Evolutionary conservation across 2,113 vertebrate genomes (phyloP), one percentile per base, ranked within the genome.

Genomic region (Glaucidium brasilianum): DNA sequence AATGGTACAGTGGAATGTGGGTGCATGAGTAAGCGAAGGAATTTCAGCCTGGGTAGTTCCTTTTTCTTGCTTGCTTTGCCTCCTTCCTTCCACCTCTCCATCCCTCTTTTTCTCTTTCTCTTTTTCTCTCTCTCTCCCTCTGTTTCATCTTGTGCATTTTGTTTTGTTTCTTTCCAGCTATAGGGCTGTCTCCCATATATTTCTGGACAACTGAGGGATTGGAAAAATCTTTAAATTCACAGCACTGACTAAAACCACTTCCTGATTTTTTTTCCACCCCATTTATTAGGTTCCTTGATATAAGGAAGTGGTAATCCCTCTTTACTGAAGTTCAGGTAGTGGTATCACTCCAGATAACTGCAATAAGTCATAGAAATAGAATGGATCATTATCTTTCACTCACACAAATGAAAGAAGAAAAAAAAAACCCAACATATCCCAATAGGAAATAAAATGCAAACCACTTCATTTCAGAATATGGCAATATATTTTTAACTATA

Each of bases 221-320:
- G 26, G 30, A 74, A 83, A 86, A 91, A 52, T 85, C 88, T 77
- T 86, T 76, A 93, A 85, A 55, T 59, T 59, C 68, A 55, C 73
- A 92, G 53, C 49, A 91, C 58, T 64, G 91, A 81, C 87, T 35
- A 86, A 68, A 88, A 72, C 12, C 21, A 55, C 63, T 97, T 97
- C 80, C 86, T 94, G 72, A 66, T 32, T 39, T 64, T 71, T 71
- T 63, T 35, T 9, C 55, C 66, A 67, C 77, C 13, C 30, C 29
- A 39, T 75, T 69, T 92, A 39, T 88, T 79, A 53, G 18, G 14
- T 79, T 92, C 81, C 73, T 96, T 71, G 76, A 23, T 88, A 94
- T 50, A 89, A 94, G 85, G 88, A 94, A 94, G 68, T 22, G 27
- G 59, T 78, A 77, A 30, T 39, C 41, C 82, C 55, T 94, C 47